Conservation (phyloP, 2,797 vertebrate species). For the Macropodus opercularis region DNA sequence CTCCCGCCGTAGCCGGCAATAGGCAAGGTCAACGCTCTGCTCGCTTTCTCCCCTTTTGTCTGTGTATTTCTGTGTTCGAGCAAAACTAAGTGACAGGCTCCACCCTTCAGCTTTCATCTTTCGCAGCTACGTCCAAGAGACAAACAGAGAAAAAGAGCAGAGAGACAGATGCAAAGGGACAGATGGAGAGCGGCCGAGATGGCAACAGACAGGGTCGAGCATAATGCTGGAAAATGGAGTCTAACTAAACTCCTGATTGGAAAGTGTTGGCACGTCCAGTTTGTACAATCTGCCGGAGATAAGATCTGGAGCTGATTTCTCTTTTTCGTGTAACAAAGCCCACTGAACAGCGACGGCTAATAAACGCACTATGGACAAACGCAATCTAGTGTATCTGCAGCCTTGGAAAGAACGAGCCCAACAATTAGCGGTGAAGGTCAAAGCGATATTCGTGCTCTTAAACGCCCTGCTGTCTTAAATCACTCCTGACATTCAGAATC, state of each 20-base stretch:
- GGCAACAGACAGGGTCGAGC: conserved; percentile 58
- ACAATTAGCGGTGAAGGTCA: conserved; percentile 58
- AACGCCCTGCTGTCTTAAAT: conserved; percentile 37
- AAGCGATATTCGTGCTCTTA: conserved; percentile 22
- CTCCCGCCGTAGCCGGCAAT: conserved; percentile 68
- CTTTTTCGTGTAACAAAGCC: conserved; percentile 22
- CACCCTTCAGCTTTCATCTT: conserved; percentile 79
- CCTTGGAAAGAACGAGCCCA: conserved; percentile 21
- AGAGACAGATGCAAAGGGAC: conserved; percentile 67
- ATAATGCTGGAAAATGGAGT: conserved; percentile 64
- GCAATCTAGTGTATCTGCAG: conserved; percentile 14
- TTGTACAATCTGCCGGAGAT: conserved; percentile 34
- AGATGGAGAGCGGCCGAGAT: conserved; percentile 67
- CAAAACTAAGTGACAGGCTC: conserved; percentile 72
- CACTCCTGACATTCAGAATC: conserved; percentile 59
- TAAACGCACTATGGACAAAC: conserved; percentile 29
- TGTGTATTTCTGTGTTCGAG: conserved; percentile 59
- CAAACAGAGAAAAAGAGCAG: conserved; percentile 43
- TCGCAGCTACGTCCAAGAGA: conserved; percentile 58
- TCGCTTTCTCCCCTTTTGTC: conserved; percentile 36
- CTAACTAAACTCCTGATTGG: conserved; percentile 54
- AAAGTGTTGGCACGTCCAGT: conserved; percentile 47
- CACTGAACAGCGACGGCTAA: conserved; percentile 17
- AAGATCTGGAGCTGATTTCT: conserved; percentile 37
- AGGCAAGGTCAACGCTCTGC: conserved; percentile 79